Conservation (phyloP, 2,113 vertebrate genomes). For the Willisornis vidua region DNA sequence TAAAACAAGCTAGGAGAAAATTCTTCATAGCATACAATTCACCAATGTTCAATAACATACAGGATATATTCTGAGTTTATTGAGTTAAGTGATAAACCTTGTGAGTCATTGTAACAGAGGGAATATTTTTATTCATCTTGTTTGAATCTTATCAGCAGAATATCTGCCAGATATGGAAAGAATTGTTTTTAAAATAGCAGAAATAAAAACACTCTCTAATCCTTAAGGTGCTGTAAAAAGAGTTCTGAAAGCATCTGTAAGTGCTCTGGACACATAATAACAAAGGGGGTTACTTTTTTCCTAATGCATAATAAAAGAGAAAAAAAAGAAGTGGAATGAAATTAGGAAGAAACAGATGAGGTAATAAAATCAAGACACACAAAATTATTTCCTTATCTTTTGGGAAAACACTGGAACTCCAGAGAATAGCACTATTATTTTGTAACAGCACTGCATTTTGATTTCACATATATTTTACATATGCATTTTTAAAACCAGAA, state of each 20-base stretch:
- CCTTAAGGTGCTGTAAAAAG: slow-evolving; percentile 25
- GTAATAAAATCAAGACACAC: neutral
- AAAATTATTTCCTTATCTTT: neutral
- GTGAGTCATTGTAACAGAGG: slow-evolving; percentile 19
- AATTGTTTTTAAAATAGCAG: slow-evolving; percentile 34
- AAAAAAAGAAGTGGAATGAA: slow-evolving; percentile 1
- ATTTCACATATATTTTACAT: neutral
- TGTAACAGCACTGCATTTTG: neutral
- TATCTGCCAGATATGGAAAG: slow-evolving; percentile 38
- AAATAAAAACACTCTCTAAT: slow-evolving; percentile 21
- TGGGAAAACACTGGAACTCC: neutral
- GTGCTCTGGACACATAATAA: slow-evolving; percentile 18
- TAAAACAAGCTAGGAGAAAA: neutral
- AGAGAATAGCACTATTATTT: neutral
- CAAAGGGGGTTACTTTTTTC: neutral
- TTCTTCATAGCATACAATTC: neutral
- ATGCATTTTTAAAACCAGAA: neutral
- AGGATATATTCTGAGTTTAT: slow-evolving; percentile 14
- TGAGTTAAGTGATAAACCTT: slow-evolving; percentile 24
- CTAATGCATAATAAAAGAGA: neutral
- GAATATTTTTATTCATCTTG: slow-evolving; percentile 44
- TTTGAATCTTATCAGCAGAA: slow-evolving; percentile 47
- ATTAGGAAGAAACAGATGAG: neutral
- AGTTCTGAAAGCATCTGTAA: slow-evolving; percentile 29
- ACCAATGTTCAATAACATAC: neutral